Evolutionary conservation across 2,888 invertebrate species (phyloP), one percentile per base, ranked within the genome.

Genomic region (Rhimphoctona megacephalus): DNA sequence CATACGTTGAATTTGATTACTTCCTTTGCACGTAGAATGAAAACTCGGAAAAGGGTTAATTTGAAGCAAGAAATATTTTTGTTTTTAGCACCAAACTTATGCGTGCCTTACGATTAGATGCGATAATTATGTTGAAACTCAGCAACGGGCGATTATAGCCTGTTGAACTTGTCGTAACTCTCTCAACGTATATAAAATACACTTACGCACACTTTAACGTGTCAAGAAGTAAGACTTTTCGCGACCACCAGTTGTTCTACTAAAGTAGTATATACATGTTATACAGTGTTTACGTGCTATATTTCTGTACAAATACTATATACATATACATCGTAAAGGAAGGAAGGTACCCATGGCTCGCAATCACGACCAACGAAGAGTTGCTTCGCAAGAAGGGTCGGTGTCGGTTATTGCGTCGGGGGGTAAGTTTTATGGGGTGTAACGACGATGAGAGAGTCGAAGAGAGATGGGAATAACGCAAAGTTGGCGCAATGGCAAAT

Each of bases 381-480:
- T 57, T 66, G 74, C 83, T 77, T 70, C 64, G 69, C 81, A 74
- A 86, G 85, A 81, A 90, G 92, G 92, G 91, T 92, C 89, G 91
- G 92, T 89, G 92, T 92, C 88, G 91, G 91, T 92, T 92, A 92
- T 92, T 91, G 93, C 91, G 90, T 88, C 67, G 89, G 90, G 90
- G 91, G 90, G 89, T 89, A 90, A 89, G 91, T 90, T 93, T 93
- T 92, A 93, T 93, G 93, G 93, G 92, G 92, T 93, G 92, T 93
- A 93, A 93, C 93, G 92, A 91, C 90, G 90, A 25, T 11, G 80
- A 57, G 76, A 64, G 54, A 77, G 64, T 36, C 66, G 22, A 57
- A 52, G 81, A 46, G 72, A 73, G 54, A 80, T 70, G 67, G 70
- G 54, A 57, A 66, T 36, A 66, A 57, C 8, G 73, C 8, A 52